Conservation (phyloP, 1,140 invertebrate genomes). For the Carposina sasakii region DNA sequence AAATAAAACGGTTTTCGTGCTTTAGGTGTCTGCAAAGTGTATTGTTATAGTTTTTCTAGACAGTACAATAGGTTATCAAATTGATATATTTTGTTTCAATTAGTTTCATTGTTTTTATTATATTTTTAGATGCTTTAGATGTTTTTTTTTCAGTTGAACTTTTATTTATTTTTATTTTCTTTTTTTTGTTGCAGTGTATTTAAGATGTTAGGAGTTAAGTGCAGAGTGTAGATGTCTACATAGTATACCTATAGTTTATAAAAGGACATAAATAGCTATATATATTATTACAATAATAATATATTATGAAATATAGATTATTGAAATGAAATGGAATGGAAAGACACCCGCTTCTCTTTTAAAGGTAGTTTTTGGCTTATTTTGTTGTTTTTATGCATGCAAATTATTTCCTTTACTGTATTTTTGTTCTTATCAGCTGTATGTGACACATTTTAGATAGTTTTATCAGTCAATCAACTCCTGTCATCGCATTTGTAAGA, state of each 20-base stretch:
- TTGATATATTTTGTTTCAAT: no score
- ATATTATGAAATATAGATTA: constrained; percentile 62
- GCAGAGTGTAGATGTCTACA: constrained; percentile 67
- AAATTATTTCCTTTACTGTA: constrained; percentile 20
- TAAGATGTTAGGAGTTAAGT: constrained; percentile 66
- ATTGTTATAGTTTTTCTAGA: no score
- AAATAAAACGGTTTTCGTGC: no score
- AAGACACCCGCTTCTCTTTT: constrained; percentile 54
- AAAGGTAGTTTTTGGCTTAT: constrained; percentile 47
- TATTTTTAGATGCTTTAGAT: constrained; percentile 3
- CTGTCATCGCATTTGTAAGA: no score
- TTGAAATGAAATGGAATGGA: constrained; percentile 58
- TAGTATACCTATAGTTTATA: constrained; percentile 69
- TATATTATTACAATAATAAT: constrained; percentile 73
- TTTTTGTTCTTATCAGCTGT: constrained; percentile 10
- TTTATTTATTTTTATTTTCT: constrained; percentile 35
- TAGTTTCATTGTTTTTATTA: no score
- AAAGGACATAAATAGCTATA: constrained; percentile 69
- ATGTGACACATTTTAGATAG: neutral
- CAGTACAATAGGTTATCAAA: no score
- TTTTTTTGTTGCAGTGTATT: constrained; percentile 70
- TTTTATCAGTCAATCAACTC: no score
- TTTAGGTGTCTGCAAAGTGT: no score
- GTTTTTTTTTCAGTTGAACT: constrained; percentile 4
- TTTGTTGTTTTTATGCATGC: constrained; percentile 30